Evolutionary conservation across 2,888 invertebrate species (phyloP), one percentile per base, ranked within the genome.

Genomic region (Chesias legatella): DNA sequence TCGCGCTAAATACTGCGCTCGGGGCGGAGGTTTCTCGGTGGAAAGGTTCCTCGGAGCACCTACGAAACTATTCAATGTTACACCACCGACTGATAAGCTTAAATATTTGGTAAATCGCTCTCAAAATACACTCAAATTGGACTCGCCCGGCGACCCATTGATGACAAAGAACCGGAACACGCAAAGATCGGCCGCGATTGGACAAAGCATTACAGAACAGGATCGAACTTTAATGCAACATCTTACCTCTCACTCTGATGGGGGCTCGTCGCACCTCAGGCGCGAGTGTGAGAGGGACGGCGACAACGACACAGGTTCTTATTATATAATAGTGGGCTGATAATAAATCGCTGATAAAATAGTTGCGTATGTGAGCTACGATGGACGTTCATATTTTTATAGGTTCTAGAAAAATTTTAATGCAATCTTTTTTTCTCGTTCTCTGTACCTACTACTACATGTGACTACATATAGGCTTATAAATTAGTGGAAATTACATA

Each of bases 121-220:
- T 63, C 58, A 53, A 78, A 70, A 58, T 63, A 65, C 70, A 79
- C 78, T 68, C 58, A 67, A 72, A 79, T 80, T 90, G 88, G 89
- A 91, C 90, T 89, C 84, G 88, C 79, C 91, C 90, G 88, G 88
- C 89, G 86, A 89, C 90, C 90, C 91, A 91, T 91, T 91, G 91
- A 91, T 91, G 91, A 91, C 91, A 91, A 90, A 91, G 91, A 90
- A 90, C 84, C 88, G 86, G 90, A 90, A 90, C 89, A 89, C 88
- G 85, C 83, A 73, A 78, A 85, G 88, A 86, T 86, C 83, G 82
- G 74, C 76, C 85, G 83, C 88, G 89, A 91, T 91, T 91, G 91
- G 91, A 83, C 85, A 75, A 78, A 73, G 75, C 77, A 67, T 77
- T 75, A 78, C 77, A 78, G 82, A 84, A 79, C 75, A 79, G 73